Conservation (phyloP, 2,888 invertebrate genomes). For the Pammene fasciana region DNA sequence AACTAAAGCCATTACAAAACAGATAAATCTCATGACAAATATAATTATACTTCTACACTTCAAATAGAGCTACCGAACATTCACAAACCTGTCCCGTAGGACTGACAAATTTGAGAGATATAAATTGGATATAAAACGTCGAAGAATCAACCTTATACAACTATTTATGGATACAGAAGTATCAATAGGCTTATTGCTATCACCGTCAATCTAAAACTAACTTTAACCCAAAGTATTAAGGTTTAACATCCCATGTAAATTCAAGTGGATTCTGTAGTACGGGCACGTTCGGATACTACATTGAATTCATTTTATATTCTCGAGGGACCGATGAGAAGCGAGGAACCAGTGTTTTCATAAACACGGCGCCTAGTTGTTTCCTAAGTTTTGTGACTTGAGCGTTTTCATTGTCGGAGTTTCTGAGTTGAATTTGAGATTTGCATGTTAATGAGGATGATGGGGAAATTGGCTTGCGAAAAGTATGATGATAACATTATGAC, state of each 20-base stretch:
- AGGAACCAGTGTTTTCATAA: conserved; percentile 8
- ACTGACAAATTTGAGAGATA: background rate
- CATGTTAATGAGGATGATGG: background rate
- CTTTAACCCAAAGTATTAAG: background rate
- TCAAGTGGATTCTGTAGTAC: background rate
- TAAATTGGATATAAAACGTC: background rate
- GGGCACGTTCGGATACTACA: conserved; percentile 5
- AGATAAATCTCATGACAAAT: no score
- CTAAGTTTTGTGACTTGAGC: background rate
- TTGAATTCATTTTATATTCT: conserved; percentile 10
- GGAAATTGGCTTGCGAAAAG: background rate
- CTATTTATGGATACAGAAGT: background rate
- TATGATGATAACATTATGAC: background rate
- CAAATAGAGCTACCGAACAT: background rate
- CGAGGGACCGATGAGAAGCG: background rate
- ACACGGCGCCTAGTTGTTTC: background rate
- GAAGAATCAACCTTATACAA: background rate
- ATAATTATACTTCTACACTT: background rate
- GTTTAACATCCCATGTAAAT: background rate
- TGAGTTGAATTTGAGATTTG: background rate
- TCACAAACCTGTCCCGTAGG: background rate
- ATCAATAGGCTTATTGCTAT: conserved; percentile 1
- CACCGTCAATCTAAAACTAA: background rate
- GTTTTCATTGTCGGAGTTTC: background rate
- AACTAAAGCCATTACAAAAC: no score